Evolutionary conservation across 2,888 invertebrate species (phyloP), one percentile per base, ranked within the genome.

Genomic region (Meandrusa payeni): DNA sequence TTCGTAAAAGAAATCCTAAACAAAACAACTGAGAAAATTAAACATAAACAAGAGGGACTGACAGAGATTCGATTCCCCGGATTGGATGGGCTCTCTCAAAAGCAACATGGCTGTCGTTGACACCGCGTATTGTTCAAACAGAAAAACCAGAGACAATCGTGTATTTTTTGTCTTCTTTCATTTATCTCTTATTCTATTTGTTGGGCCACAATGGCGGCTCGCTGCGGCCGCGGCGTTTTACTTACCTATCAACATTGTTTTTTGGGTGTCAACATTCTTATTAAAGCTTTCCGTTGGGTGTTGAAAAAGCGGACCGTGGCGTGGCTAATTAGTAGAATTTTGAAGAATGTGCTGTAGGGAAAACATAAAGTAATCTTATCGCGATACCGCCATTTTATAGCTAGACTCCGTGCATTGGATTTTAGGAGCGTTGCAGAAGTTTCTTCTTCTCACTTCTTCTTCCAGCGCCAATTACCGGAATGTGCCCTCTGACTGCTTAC

Each of bases 121-220:
- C 86, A 80, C 73, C 74, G 66, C 59, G 71, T 70, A 76, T 86
- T 87, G 85, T 85, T 81, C 82, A 80, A 80, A 83, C 83, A 82
- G 77, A 77, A 70, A 80, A 79, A 79, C 81, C n/a, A n/a, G 78
- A 82, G 76, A 81, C 79, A 79, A 76, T 76, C 67, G 75, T 82
- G 79, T 80, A 80, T 78, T 59, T 57, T 62, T 71, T 69, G 70
- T 70, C 67, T 15, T 15, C 55, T 66, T 68, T 64, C 69, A 74
- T 74, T 76, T 68, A 66, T 72, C 71, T 78, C 77, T 76, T 60
- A 60, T 55, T 48, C 47, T 53, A 55, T 71, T 69, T 78, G 23
- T 29, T 27, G 72, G 54, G 51, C 55, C 65, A 82, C 83, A 85
- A 86, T 83, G 82, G 83, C 79, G 64, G 76, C 70, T 66, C 69